Base-by-base conservation (phyloP, 2,113 vertebrate species). In the Trogon melanurus region DNA sequence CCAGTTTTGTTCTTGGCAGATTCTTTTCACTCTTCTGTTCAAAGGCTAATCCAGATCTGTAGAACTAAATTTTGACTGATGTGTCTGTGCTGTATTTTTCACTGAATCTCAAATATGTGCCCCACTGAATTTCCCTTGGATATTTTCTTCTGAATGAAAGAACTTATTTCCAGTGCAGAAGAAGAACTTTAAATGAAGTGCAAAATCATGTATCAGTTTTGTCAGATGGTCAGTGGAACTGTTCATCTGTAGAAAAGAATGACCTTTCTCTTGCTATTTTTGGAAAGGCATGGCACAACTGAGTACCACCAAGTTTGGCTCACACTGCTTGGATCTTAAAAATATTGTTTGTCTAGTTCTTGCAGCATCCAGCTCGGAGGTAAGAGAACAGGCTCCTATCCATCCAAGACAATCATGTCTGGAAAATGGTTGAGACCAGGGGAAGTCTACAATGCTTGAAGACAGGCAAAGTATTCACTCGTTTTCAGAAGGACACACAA, bases 391-490 rank as follows among this genome's bases (percentile, higher is more conserved):
- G 30, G 9, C 17, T 87, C 27, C 8, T 57, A 62, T 26, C 10
- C 27, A 66, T 71, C 41, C 36, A 67, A 71, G 21, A 22, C 7
- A 9, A 5, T 57, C 16, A 25, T 15, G 2, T 44, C n/a, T 72
- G 38, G 23, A 76, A 83, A 4, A 8, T n/a, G 6, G 0, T 71
- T 38, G 14, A 85, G 23, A 79, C 14, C 18, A 30, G 15, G 26
- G 19, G 8, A 67, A 9, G 11, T 30, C 26, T 61, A 13, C 36
- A 74, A 2, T 45, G 5, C 20, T 14, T 56, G 36, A 84, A 80
- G 50, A 73, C 4, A 47, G 7, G 19, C 8, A n/a, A 76, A 44
- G 30, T 0, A 30, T 50, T 62, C 41, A 13, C 0, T 0, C 1
- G 1, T 47, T 32, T 70, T 94, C 38, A 41, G 57, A 64, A 60